Conservation (phyloP, 1,140 invertebrate genomes). For the Conus ventricosus region DNA sequence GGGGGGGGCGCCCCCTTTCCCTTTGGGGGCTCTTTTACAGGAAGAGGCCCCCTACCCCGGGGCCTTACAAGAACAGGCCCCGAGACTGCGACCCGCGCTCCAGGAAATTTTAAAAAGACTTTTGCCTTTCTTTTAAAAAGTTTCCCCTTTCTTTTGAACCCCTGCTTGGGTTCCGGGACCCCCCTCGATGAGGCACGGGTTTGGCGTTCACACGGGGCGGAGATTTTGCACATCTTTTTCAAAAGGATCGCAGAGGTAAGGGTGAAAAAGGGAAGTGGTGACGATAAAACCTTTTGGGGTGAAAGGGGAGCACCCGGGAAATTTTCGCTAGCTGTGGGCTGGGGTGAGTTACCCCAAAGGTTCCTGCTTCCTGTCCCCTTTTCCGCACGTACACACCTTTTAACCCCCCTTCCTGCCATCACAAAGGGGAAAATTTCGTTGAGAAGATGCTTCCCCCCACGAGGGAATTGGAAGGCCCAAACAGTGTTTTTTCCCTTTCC, state of each 20-base stretch:
- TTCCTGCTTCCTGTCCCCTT: neutral
- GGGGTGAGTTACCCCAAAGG: neutral
- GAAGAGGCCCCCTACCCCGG: neutral
- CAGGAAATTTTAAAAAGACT: neutral
- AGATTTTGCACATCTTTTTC: neutral
- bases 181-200: neutral
- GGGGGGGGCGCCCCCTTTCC: neutral
- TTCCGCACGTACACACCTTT: neutral
- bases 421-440: no score
- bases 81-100: neutral
- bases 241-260: neutral
- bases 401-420: no score
- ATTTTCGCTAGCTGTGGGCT: neutral
- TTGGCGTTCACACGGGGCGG: neutral
- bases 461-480: neutral
- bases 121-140: neutral
- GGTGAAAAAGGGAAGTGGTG: neutral
- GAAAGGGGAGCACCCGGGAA: neutral
- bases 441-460: no score
- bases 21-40: neutral
- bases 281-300: neutral
- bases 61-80: neutral
- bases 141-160: neutral
- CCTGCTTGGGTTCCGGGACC: neutral
- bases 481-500: neutral